Evolutionary conservation across 1,140 invertebrate species (phyloP).

Genomic region (Microplitis demolitor): DNA sequence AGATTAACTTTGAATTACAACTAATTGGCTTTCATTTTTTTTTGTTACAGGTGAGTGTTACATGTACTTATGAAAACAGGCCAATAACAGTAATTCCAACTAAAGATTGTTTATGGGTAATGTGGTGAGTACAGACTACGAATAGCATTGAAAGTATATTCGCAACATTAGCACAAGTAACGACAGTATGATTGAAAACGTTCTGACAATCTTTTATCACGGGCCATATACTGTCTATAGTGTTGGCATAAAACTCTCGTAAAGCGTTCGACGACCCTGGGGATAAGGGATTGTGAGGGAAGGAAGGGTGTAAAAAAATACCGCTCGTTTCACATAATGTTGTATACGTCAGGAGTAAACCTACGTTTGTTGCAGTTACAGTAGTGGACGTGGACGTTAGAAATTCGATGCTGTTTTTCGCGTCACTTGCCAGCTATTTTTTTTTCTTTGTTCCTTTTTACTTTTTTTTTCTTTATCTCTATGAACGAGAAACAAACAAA

Average conservation of each 20-base stretch:
- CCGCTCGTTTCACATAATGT: neutral
- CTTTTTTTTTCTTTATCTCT: constrained; percentile 19
- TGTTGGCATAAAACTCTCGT: constrained; percentile 31
- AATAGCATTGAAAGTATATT: neutral
- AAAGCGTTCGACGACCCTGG: constrained; percentile 30
- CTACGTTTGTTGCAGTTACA: no score
- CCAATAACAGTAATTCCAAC: no score
- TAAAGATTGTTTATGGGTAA: neutral
- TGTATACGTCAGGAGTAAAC: neutral
- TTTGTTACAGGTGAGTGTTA: constrained; percentile 10
- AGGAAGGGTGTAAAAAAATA: neutral
- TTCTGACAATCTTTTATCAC: constrained; percentile 18
- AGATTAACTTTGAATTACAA: constrained; percentile 32
- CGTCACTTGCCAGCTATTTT: neutral
- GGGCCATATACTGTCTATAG: constrained; percentile 24
- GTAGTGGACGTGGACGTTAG: neutral
- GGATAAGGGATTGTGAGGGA: neutral
- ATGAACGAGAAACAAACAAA: constrained; percentile 36
- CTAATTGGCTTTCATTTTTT: constrained; percentile 32
- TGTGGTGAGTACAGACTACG: no score
- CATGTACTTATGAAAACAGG: neutral
- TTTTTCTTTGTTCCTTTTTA: neutral
- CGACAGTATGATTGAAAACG: constrained; percentile 3
- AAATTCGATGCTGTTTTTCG: constrained; percentile 37
- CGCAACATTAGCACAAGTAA: neutral